Evolutionary conservation across 2,113 vertebrate species (phyloP), one percentile per base, ranked within the genome.

Genomic region (Parus major): DNA sequence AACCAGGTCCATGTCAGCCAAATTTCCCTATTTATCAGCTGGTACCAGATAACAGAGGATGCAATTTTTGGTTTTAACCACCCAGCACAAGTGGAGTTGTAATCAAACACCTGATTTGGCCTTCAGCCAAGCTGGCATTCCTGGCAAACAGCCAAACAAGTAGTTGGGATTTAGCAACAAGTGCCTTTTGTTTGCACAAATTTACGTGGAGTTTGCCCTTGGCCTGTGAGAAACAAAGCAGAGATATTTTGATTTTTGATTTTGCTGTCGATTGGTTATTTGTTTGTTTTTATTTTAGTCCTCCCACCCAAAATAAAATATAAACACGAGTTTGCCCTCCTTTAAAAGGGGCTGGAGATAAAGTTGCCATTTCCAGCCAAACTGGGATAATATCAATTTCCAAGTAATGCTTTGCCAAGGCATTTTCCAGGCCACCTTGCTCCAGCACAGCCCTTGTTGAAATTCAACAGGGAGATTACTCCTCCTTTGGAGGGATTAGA

Each of bases 401-500:
- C 83, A 68, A 8, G 17, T 0, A 24, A 52, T 27, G 28, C 73
- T 75, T 44, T 50, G 52, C 23, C 1, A 7, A 75, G 57, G 78
- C 82, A 17, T 77, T 87, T 85, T 84, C 69, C 79, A 81, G 85
- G 68, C 78, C 69, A 75, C 82, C 90, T 91, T 92, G 33, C 39
- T 88, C 64, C 46, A 91, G 36, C 55, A 82, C 33, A 79, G 86
- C 57, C 81, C 77, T 82, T 53, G 18, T n/a, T 89, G 73, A 76
- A 84, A 46, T 78, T 86, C 76, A 96, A 44, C 31, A 61, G 59
- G 88, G 81, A 91, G 77, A 95, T 92, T 93, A 94, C 52, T 92
- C 61, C 66, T 85, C 60, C 91, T 82, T 72, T 64, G 81, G 31
- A 94, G 86, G 95, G 95, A 95, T 97, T 86, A 93, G 64, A 82